phyloP scores from a whole-genome alignment of 2,113 vertebrate genomes.

The Neoarius graeffei region DNA sequence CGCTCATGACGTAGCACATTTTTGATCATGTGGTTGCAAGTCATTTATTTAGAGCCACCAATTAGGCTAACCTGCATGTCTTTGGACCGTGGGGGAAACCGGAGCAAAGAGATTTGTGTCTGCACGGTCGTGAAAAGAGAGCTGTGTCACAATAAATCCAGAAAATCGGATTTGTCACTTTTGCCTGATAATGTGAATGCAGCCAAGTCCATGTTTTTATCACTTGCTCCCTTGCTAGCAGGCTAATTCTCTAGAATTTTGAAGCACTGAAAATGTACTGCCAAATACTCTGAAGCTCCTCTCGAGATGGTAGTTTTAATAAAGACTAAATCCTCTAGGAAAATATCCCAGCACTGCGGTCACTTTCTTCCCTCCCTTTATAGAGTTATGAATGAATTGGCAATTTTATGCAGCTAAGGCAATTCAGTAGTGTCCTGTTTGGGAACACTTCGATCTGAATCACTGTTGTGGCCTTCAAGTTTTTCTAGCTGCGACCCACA shows the following conservation, averaged over 20 bases:
- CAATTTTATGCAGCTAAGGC: conserved; percentile 22
- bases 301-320: neutral
- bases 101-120: neutral
- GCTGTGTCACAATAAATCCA: neutral
- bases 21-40: too few relatives aligned
- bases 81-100: too few relatives aligned
- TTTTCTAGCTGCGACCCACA: conserved; percentile 59
- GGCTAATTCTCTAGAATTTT: neutral
- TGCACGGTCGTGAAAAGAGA: neutral
- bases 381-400: conserved; percentile 15
- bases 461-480: conserved; percentile 44
- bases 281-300: conserved; percentile 33
- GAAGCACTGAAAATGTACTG: neutral
- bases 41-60: too few relatives aligned
- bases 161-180: neutral
- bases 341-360: conserved; percentile 40
- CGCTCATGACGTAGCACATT: too few relatives aligned
- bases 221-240: neutral
- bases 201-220: neutral
- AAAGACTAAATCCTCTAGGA: neutral
- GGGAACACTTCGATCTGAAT: conserved; percentile 31
- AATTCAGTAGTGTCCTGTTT: conserved; percentile 37
- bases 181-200: neutral
- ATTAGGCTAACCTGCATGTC: too few relatives aligned
- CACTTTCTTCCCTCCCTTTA: conserved; percentile 45